phyloP scores from a whole-genome alignment of 2,113 vertebrate genomes.

The Prunella fulvescens region DNA sequence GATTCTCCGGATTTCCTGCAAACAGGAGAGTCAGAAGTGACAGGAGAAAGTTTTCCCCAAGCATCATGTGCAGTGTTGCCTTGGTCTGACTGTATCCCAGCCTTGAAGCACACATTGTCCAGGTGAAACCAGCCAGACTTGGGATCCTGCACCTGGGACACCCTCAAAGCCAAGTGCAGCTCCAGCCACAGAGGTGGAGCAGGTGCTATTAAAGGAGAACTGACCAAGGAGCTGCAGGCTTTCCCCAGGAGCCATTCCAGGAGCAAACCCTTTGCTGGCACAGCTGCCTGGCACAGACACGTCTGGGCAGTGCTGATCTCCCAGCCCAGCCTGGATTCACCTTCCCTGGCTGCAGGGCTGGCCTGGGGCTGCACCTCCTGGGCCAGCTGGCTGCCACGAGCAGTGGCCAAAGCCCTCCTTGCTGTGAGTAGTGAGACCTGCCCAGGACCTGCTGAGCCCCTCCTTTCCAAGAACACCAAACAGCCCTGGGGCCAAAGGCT shows the following conservation, averaged over 20 bases:
- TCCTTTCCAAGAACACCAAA: neutral
- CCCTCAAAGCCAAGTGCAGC: neutral
- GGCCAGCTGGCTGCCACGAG: fast-evolving
- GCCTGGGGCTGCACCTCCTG: neutral
- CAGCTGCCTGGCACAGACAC: neutral
- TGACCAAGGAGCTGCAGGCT: neutral
- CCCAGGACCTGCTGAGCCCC: neutral
- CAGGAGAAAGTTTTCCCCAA: neutral
- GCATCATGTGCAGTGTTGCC: fast-evolving
- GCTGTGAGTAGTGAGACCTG: neutral
- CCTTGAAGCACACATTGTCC: too few species aligned
- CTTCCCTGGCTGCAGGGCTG: neutral
- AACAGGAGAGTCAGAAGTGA: neutral
- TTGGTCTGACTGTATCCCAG: neutral
- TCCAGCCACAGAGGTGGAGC: neutral
- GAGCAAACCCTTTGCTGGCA: neutral
- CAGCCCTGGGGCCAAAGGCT: neutral
- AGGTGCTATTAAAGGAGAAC: neutral
- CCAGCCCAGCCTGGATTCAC: neutral
- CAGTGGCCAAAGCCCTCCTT: neutral
- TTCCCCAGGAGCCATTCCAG: neutral
- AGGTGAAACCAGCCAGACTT: neutral
- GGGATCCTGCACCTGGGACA: neutral
- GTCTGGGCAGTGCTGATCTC: neutral
- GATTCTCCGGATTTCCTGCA: slow-evolving; percentile 76